Conservation (phyloP, 2,797 vertebrate species). For the Agapornis canus region DNA sequence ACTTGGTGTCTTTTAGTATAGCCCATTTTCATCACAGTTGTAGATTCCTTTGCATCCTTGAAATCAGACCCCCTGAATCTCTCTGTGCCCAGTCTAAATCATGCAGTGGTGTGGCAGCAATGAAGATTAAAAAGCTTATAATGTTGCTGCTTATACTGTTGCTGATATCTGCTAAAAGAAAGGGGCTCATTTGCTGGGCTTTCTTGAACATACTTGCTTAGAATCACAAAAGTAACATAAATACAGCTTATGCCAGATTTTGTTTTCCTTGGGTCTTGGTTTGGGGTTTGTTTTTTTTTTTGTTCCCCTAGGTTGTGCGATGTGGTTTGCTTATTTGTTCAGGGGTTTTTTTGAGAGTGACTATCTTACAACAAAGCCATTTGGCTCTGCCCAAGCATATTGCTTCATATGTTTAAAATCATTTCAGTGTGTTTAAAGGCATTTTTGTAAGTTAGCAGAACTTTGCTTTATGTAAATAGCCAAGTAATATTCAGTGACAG, state of each 20-base stretch:
- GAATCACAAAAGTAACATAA: background rate
- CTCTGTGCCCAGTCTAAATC: background rate
- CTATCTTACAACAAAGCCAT: background rate
- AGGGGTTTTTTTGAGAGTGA: rapidly evolving
- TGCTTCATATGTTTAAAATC: background rate
- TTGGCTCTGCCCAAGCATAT: background rate
- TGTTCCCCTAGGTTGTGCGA: rapidly evolving
- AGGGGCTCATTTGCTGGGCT: background rate
- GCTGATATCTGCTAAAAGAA: background rate
- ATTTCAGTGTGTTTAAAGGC: background rate
- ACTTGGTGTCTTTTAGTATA: background rate
- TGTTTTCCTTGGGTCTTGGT: too few species aligned
- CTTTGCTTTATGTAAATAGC: background rate
- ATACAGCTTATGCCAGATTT: background rate
- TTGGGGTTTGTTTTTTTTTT: too few species aligned
- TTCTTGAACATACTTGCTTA: background rate
- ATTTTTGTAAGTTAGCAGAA: background rate
- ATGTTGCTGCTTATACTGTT: background rate
- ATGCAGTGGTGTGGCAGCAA: background rate
- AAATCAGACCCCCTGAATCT: background rate
- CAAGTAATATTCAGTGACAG: background rate
- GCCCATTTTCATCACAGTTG: background rate
- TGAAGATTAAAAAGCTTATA: background rate
- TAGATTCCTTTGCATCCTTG: background rate
- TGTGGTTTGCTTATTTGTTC: background rate